phyloP scores from a whole-genome alignment of 2,888 invertebrate species.

The Melinaea menophilus region DNA sequence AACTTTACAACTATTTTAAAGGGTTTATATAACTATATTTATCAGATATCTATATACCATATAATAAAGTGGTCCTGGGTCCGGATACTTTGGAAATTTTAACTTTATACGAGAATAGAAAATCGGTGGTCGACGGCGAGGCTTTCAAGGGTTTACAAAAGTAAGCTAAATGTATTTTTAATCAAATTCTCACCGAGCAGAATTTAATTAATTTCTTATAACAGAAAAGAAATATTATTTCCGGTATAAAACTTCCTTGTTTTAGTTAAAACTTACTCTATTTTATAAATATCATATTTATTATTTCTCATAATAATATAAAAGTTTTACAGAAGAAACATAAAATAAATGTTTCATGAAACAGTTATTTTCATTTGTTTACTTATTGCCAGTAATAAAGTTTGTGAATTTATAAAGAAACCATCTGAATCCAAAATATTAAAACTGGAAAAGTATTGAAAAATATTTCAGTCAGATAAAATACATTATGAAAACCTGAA shows the following conservation, averaged over 20 bases:
- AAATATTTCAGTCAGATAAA: not conserved
- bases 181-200: conserved; percentile 6
- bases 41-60: conserved; percentile 33
- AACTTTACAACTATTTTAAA: no score
- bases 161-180: conserved; percentile 72
- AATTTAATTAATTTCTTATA: no score
- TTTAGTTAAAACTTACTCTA: no score
- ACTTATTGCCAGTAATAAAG: not conserved
- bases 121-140: conserved; percentile 86
- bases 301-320: not conserved
- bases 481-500: conserved; percentile 81
- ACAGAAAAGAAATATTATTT: no score
- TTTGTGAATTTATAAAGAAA: conserved; percentile 1
- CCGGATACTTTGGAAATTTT: conserved; percentile 86
- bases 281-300: no score
- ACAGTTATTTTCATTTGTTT: conserved; percentile 2
- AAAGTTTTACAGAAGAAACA: not conserved
- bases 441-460: not conserved
- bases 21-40: not conserved
- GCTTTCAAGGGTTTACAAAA: conserved; percentile 93
- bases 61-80: conserved; percentile 87
- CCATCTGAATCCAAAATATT: conserved; percentile 3
- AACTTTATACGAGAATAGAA: conserved; percentile 91
- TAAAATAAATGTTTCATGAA: not conserved
- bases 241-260: no score